phyloP scores from a whole-genome alignment of 2,113 vertebrate genomes.

The Atherinomorus stipes region DNA sequence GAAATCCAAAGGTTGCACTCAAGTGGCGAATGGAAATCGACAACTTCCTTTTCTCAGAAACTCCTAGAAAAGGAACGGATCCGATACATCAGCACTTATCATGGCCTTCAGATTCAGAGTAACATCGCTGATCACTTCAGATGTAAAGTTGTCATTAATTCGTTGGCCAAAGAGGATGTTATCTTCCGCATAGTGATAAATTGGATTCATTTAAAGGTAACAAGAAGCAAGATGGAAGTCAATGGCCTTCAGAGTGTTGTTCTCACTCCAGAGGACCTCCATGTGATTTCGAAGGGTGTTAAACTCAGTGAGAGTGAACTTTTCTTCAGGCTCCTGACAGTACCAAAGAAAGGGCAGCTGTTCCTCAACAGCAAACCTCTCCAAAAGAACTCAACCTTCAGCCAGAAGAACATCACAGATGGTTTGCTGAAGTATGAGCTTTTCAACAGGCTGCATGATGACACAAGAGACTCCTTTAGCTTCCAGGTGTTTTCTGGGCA shows the following conservation, averaged over 20 bases:
- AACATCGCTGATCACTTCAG: conserved; percentile 85
- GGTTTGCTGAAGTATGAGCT: conserved; percentile 85
- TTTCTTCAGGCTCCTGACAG: conserved; percentile 82
- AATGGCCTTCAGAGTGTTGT: conserved; percentile 73
- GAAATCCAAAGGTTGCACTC: conserved; percentile 84
- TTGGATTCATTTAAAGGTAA: conserved; percentile 86
- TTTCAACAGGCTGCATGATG: conserved; percentile 61
- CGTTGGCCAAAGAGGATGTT: conserved; percentile 75
- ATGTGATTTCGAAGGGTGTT: conserved; percentile 77
- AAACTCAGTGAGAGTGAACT: conserved; percentile 81
- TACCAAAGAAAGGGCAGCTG: conserved; percentile 86
- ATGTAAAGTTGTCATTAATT: conserved; percentile 84
- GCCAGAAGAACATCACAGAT: conserved; percentile 85
- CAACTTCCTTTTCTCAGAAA: conserved; percentile 83
- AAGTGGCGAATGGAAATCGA: conserved; percentile 83
- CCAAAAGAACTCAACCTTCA: conserved; percentile 85
- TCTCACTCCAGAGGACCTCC: conserved; percentile 83
- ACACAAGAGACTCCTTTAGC: conserved; percentile 83
- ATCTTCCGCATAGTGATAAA: conserved; percentile 79
- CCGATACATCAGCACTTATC: conserved; percentile 84
- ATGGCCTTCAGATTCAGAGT: conserved; percentile 76
- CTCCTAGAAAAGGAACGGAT: conserved; percentile 81
- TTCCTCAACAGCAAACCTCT: conserved; percentile 80
- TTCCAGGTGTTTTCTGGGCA: conserved; percentile 86
- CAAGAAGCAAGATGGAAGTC: conserved; percentile 83